phyloP scores from a whole-genome alignment of 2,113 vertebrate species.

The Lethenteron camtschaticum region DNA sequence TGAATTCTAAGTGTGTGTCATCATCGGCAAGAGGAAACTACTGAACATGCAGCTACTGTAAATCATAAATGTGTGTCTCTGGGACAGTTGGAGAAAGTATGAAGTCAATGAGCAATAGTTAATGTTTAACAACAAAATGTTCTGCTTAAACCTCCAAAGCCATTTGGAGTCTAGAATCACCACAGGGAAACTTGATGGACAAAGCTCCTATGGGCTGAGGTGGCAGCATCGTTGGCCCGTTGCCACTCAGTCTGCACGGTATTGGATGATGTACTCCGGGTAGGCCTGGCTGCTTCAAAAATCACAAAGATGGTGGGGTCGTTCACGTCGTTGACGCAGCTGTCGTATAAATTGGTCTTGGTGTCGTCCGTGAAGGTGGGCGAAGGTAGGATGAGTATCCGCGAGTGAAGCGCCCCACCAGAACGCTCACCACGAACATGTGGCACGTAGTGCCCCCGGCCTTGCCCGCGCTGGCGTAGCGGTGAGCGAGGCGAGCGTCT shows the following conservation, averaged over 20 bases:
- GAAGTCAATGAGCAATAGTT: no score
- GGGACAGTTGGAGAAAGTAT: no score
- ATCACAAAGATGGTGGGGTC: conserved; percentile 60
- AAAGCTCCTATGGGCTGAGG: no score
- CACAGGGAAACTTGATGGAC: no score
- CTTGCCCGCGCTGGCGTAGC: conserved; percentile 17
- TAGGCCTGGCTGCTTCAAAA: conserved; percentile 71
- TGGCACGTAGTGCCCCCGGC: conserved; percentile 3
- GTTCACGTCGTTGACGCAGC: conserved; percentile 39
- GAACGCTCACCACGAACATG: conserved; percentile 57
- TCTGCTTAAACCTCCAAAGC: no score
- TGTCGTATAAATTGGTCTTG: conserved; percentile 34
- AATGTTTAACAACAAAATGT: no score
- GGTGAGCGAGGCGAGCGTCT: conserved; percentile 46
- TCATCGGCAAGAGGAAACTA: no score
- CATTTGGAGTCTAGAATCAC: no score
- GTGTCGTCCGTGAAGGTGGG: conserved; percentile 34
- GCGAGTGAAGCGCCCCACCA: conserved; percentile 42
- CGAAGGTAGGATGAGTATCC: conserved; percentile 27
- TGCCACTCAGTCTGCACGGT: conserved; percentile 12
- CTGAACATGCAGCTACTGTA: no score
- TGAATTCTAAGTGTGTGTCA: no score
- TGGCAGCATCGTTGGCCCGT: no score
- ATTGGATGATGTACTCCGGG: conserved; percentile 61
- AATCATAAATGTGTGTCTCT: no score